Evolutionary conservation across 2,888 invertebrate genomes (phyloP).

Genomic region (Folsomia manolachei): DNA sequence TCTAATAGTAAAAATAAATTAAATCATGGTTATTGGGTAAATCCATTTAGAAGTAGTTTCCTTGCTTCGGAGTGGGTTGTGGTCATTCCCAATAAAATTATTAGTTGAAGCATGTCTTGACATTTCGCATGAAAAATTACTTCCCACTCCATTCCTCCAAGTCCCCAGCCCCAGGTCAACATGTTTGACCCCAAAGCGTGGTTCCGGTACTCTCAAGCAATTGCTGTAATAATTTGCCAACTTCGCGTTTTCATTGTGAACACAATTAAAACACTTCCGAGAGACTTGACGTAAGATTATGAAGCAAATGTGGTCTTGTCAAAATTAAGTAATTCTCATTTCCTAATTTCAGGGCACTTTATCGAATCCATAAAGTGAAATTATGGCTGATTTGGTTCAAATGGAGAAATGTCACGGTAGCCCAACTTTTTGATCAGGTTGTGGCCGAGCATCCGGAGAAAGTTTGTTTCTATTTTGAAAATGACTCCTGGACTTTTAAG

Average conservation of each 20-base stretch:
- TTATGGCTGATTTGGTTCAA: neutral
- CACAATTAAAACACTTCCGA: conserved; percentile 1
- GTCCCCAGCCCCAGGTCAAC: too few species aligned
- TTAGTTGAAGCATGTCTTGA: too few species aligned
- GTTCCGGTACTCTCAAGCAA: too few species aligned
- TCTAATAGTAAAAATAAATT: too few species aligned
- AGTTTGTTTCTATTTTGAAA: conserved; percentile 74
- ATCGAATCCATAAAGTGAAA: neutral
- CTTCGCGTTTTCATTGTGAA: neutral
- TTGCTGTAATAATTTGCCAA: neutral
- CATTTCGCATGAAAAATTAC: too few species aligned
- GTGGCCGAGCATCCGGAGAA: conserved; percentile 77
- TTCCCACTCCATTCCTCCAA: too few species aligned
- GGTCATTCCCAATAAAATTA: too few species aligned
- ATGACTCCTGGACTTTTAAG: conserved; percentile 78
- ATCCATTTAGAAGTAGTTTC: too few species aligned
- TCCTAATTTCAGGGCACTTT: conserved; percentile 11
- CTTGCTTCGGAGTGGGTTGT: too few species aligned
- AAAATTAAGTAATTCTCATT: neutral
- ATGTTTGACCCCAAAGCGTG: too few species aligned
- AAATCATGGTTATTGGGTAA: too few species aligned
- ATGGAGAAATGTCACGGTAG: conserved; percentile 60
- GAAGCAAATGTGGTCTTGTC: neutral
- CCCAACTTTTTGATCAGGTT: conserved; percentile 73
- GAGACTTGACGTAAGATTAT: conserved; percentile 7